Evolutionary conservation across 2,797 vertebrate genomes (phyloP).

Genomic region (Diplodus puntazzo): DNA sequence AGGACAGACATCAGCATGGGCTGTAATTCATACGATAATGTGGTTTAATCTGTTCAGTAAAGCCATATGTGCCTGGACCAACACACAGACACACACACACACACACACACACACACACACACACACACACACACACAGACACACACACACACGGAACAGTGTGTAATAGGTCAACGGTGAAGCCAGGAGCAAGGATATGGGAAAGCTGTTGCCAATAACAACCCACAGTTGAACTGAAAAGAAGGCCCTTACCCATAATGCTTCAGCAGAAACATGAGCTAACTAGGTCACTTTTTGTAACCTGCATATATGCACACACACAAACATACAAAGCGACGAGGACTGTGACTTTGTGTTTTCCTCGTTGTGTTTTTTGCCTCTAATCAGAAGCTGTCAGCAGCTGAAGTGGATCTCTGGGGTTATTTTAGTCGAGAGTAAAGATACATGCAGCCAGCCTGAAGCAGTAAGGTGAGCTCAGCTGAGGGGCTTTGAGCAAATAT

Average conservation of each 20-base stretch:
- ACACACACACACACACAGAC: constrained; percentile 25
- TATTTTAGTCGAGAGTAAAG: constrained; percentile 63
- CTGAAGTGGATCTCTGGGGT: constrained; percentile 45
- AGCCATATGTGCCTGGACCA: constrained; percentile 31
- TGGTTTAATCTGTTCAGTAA: constrained; percentile 50
- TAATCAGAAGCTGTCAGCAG: constrained; percentile 38
- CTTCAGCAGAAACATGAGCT: constrained; percentile 66
- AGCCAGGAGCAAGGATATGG: constrained; percentile 17
- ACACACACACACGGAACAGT: constrained; percentile 6
- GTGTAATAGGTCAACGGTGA: constrained; percentile 45
- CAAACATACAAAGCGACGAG: constrained; percentile 17
- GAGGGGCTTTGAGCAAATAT: constrained; percentile 61
- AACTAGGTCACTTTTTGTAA: constrained; percentile 61
- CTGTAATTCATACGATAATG: constrained; percentile 34
- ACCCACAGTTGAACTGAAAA: constrained; percentile 50
- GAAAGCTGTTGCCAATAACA: constrained; percentile 58
- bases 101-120: constrained; percentile 21
- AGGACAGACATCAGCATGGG: constrained; percentile 38
- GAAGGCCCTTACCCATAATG: constrained; percentile 58
- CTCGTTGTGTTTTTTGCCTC: constrained; percentile 18
- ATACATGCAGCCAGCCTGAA: constrained; percentile 36
- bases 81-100: constrained; percentile 18
- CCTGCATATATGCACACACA: constrained; percentile 19
- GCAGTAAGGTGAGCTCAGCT: constrained; percentile 66
- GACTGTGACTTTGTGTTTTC: constrained; percentile 41